phyloP scores from a whole-genome alignment of 2,113 vertebrate species.

The Canis aureus region DNA sequence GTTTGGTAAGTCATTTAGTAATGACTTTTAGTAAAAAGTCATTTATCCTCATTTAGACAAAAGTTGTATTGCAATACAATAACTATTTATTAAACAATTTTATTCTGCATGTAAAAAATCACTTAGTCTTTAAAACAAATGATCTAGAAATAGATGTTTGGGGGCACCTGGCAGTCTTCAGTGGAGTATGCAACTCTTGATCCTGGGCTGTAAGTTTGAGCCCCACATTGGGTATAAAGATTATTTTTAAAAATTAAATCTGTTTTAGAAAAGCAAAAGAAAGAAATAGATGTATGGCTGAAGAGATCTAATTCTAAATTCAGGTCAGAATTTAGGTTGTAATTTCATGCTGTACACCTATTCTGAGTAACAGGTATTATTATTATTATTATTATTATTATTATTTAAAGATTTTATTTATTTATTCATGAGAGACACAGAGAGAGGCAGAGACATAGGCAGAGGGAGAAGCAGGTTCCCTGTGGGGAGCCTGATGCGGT shows the following conservation, averaged over 20 bases:
- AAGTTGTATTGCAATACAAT: neutral
- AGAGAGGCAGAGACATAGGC: too few species aligned
- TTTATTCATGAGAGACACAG: too few species aligned
- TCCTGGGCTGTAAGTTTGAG: neutral
- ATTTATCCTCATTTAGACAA: constrained; percentile 15
- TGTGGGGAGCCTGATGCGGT: too few species aligned
- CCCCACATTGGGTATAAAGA: neutral
- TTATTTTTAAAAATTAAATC: neutral
- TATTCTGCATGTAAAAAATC: constrained; percentile 1
- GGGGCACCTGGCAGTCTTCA: neutral
- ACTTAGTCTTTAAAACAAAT: constrained; percentile 52
- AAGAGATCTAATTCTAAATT: constrained; percentile 43
- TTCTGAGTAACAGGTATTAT: neutral
- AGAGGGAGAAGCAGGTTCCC: too few species aligned
- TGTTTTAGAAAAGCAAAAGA: neutral
- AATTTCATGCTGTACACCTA: neutral
- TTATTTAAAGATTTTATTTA: too few species aligned
- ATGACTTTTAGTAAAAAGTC: neutral
- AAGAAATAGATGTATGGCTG: neutral
- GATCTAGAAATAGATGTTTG: neutral
- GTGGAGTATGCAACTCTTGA: neutral
- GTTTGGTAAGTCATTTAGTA: neutral
- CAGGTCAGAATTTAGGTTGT: neutral
- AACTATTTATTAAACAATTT: constrained; percentile 24
- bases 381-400: too few species aligned